Evolutionary conservation across 1,140 invertebrate genomes (phyloP), one percentile per base, ranked within the genome.

Genomic region (Scaptomyza montana): DNA sequence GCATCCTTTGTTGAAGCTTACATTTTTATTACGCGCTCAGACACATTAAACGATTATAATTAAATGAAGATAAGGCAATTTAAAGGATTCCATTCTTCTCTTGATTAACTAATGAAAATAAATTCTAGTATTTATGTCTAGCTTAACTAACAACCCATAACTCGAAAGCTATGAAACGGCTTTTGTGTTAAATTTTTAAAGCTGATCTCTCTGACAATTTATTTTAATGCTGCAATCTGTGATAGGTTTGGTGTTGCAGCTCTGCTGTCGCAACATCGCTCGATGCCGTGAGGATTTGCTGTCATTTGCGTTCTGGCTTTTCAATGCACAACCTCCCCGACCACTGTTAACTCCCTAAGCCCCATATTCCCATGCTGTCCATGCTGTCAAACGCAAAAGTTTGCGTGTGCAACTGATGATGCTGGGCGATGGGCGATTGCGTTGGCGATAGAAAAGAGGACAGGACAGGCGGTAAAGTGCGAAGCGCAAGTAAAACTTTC

Each of bases 221-320:
- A 81, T 81, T 80, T 81, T 77, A 77, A 80, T 81, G 74, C 78
- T 51, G 78, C 56, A 77, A 80, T 74, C 72, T 81, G 78, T 63
- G 67, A 41, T 68, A 36, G 6, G 33, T 36, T 36, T 36, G 33
- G 63, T 63, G 46, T 67, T 51, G 36, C 8, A 19, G n/a, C 30
- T 19, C 59, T 36, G n/a, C 53, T 57, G 50, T 60, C 49, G 39
- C 56, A 25, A 33, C 30, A 33, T 33, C 30, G 30, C 30, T 70
- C 72, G 59, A 65, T 71, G 78, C 68, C 71, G 33, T 87, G 78
- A 89, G 82, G 76, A 89, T 89, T 87, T 82, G 76, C 82, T 89
- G 82, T 87, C 82, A 86, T 75, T 87, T 73, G 78, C 74, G 74
- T 71, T 61, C 56, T 53, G 53, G 63, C 50, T 78, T 36, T 71